Evolutionary conservation across 2,113 vertebrate genomes (phyloP).

Genomic region (Phrynocephalus versicolor): DNA sequence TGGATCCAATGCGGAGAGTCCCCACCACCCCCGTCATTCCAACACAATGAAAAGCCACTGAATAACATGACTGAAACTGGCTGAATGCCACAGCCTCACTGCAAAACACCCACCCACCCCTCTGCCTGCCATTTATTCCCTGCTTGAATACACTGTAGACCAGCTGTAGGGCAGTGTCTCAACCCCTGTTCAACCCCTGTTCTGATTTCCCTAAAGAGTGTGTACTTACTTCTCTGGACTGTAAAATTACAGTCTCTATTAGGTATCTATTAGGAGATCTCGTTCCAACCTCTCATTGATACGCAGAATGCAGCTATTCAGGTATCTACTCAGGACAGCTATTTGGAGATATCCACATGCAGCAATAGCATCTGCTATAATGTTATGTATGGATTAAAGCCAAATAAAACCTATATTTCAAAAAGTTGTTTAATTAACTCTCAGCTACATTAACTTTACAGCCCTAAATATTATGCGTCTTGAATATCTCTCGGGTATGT

Average conservation of each 20-base stretch:
- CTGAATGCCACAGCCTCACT: conserved; percentile 55
- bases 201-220: conserved; percentile 59
- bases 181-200: conserved; percentile 57
- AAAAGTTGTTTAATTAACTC: not conserved
- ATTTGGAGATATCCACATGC: conserved; percentile 19
- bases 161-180: conserved; percentile 64
- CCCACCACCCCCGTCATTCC: conserved; percentile 34
- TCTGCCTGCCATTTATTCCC: conserved; percentile 8
- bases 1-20: conserved; percentile 24
- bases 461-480: not conserved
- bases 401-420: not conserved
- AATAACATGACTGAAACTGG: conserved; percentile 59
- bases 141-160: conserved; percentile 32
- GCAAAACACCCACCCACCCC: conserved; percentile 8
- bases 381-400: conserved; percentile 33
- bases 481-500: not conserved
- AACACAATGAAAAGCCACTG: not conserved
- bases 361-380: conserved; percentile 15
- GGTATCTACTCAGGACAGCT: conserved; percentile 20
- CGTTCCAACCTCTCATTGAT: conserved; percentile 37
- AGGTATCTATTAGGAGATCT: conserved; percentile 49
- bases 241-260: conserved; percentile 60
- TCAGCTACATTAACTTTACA: conserved; percentile 17
- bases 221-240: conserved; percentile 48
- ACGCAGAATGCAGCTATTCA: conserved; percentile 18